Base-by-base conservation (phyloP, 2,888 invertebrate genomes). In the Agrotis ipsilon region DNA sequence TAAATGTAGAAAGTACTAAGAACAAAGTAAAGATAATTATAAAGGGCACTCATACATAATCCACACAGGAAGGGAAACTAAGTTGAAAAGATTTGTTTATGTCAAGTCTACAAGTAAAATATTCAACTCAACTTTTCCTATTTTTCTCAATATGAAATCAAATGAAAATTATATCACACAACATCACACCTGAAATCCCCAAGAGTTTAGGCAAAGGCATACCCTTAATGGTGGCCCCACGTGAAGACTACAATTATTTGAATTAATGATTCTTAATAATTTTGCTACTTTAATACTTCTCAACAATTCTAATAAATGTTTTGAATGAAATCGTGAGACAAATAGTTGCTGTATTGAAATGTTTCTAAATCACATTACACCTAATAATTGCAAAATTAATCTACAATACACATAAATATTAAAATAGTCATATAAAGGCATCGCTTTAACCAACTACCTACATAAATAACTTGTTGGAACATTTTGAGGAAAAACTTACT, bases 401-500 rank as follows among this genome's bases (percentile, higher is more conserved):
- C 11, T 21, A 13, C 43, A 39, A 16, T 54, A 24, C 11, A 24
- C 7, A 24, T n/a, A 49, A 48, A n/a, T 6, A 55, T 55, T 39
- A 39, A 54, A 5, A 54, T 43, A 32, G n/a, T 24, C 9, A n/a
- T 60, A 51, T 21, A 51, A 45, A 16, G 24, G 48, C 49, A 68
- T 24, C n/a, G 43, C 39, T 68, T 55, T 46, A 11, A 66, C 49
- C 18, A 18, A 49, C 49, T 46, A 69, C 52, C 45, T 66, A 69
- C 48, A 52, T 39, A 57, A 18, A 57, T 60, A 24, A 27, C 54
- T 46, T 58, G 57, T 75, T 43, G 18, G 21, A 57, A 59, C 43
- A 70, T 73, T 68, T 78, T 11, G 14, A 79, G 79, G 74, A 77
- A 74, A 77, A 68, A 64, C 63, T 79, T 49, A 68, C 77, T 46